Conservation (phyloP, 2,888 invertebrate species). For the Eulithis testata region DNA sequence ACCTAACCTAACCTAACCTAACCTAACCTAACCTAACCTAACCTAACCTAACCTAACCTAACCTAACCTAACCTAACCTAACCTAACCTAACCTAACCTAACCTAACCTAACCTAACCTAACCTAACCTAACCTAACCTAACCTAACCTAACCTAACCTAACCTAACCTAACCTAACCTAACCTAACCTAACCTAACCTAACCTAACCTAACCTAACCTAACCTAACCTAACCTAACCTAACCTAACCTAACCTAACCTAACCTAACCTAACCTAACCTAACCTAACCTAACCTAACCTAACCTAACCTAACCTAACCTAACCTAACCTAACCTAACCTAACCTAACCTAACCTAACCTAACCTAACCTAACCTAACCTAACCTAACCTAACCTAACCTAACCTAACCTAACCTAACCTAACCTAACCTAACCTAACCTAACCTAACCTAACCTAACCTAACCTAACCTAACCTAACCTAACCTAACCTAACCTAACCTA, state of each 20-base stretch:
- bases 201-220: conserved; percentile 15
- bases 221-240: conserved; percentile 21
- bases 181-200: conserved; percentile 20
- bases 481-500: conserved; percentile 19
- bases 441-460: conserved; percentile 19
- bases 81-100: conserved; percentile 20
- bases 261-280: conserved; percentile 20
- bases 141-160: conserved; percentile 21
- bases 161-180: conserved; percentile 20
- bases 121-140: conserved; percentile 21
- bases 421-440: conserved; percentile 19
- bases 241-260: conserved; percentile 21
- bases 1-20: conserved; percentile 15
- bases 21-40: conserved; percentile 21
- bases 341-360: conserved; percentile 21
- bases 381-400: conserved; percentile 20
- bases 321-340: conserved; percentile 21
- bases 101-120: conserved; percentile 15
- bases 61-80: conserved; percentile 20
- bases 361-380: conserved; percentile 20
- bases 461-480: conserved; percentile 19
- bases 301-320: conserved; percentile 15
- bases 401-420: conserved; percentile 14
- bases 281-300: conserved; percentile 20
- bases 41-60: conserved; percentile 21